phyloP scores from a whole-genome alignment of 2,113 vertebrate genomes.

The Mus spicilegus region DNA sequence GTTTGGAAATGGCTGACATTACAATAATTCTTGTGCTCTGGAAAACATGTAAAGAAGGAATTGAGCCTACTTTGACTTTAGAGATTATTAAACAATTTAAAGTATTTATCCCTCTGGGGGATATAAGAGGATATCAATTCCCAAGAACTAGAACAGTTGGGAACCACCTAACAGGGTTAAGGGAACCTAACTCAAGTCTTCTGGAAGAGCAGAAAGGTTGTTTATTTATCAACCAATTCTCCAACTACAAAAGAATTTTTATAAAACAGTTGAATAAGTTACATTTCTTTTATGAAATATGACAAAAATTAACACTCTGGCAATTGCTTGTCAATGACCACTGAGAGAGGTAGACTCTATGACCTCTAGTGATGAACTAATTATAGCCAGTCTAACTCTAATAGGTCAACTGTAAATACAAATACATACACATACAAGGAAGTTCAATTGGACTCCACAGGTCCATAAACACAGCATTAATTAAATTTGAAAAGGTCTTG shows the following conservation, averaged over 20 bases:
- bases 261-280: neutral
- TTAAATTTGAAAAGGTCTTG: neutral
- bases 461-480: neutral
- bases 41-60: neutral
- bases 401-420: neutral
- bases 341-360: neutral
- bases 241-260: neutral
- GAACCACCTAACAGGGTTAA: neutral
- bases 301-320: neutral
- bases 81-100: neutral
- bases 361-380: neutral
- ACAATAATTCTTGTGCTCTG: neutral
- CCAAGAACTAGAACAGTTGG: neutral
- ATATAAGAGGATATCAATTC: neutral
- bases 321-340: neutral
- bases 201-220: neutral
- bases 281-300: constrained; percentile 17
- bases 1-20: neutral
- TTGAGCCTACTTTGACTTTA: neutral
- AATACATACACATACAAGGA: neutral
- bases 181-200: neutral
- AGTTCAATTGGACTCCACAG: neutral
- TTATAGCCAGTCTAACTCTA: neutral
- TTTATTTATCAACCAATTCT: neutral
- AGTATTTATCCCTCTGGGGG: neutral